Base-by-base conservation (phyloP, 1,140 invertebrate species). In the Zaprionus camerounensis region DNA sequence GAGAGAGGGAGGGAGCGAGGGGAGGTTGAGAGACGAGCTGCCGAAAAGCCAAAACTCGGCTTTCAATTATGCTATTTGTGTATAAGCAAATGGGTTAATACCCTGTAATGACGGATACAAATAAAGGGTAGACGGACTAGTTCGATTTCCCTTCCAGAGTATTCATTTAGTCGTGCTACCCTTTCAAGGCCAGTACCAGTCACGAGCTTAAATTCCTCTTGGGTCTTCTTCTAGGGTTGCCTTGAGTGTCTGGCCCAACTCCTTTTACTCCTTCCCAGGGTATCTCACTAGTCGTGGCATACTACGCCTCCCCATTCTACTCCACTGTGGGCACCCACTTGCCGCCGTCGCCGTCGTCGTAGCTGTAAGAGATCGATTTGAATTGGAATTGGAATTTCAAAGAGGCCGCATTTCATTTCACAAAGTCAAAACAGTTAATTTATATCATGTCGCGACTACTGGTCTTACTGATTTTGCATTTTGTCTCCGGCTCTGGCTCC, bases 381-480 rank as follows among this genome's bases (percentile, higher is more conserved):
- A 84, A 72, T 79, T 72, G 81, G 71, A 81, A 72, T 79, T 72
- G 81, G 84, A 84, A 82, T 90, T 82, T 90, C 85, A 90, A 90
- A 90, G 85, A 77, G 76, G 51, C 85, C 85, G 85, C 85, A 90
- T 90, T 90, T 90, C 85, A 91, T 91, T 92, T 91, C 83, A 91
- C 86, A 91, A 92, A 92, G 91, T 92, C 91, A 92, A 92, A 92
- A 92, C 91, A 92, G 91, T 92, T 92, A 92, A 92, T 92, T 92
- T 92, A 92, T 92, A 91, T 92, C 91, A 91, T 92, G 91, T 92
- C 91, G 91, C 91, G 91, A 92, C 91, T 92, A 92, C 91, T 92
- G 91, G 91, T 92, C 91, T 92, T 92, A 92, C 91, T 91, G 91
- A 92, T 92, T 91, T 92, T 91, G 86, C 85, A 92, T 92, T 91